Evolutionary conservation across 2,113 vertebrate genomes (phyloP).

Genomic region (Petrocephalus zakoni): DNA sequence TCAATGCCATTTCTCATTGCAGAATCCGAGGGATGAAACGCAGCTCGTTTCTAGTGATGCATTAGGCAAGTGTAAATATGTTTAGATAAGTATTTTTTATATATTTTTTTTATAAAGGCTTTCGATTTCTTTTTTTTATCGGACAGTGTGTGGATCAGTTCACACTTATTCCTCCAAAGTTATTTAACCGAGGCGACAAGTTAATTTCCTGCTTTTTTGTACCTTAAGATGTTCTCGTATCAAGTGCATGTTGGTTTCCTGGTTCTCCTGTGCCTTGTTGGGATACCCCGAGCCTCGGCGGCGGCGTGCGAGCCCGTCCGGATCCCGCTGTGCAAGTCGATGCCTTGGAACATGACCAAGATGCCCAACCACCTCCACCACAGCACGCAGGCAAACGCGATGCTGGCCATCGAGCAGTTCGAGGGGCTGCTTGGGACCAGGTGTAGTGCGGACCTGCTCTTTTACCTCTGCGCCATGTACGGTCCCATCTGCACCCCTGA

Average conservation of each 20-base stretch:
- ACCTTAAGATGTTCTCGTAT: constrained; percentile 45
- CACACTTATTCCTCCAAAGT: neutral
- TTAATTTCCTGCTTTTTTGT: neutral
- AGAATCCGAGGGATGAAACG: neutral
- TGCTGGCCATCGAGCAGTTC: constrained; percentile 96
- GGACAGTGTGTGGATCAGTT: neutral
- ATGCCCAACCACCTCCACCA: constrained; percentile 99
- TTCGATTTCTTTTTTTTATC: neutral
- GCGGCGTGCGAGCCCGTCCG: constrained; percentile 85
- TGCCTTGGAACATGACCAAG: constrained; percentile 99
- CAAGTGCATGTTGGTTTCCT: constrained; percentile 49
- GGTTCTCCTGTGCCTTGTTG: constrained; percentile 53
- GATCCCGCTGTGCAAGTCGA: constrained; percentile 84
- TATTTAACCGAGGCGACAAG: neutral
- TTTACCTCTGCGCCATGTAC: constrained; percentile 98
- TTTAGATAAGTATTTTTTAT: constrained; percentile 14
- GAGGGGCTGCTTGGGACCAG: constrained; percentile 83
- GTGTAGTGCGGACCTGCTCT: constrained; percentile 87
- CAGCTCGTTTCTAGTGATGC: neutral
- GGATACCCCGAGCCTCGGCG: constrained; percentile 49
- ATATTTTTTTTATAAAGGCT: neutral
- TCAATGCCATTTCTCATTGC: neutral
- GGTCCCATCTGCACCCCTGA: constrained; percentile 97
- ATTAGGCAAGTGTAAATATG: constrained; percentile 20
- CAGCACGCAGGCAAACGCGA: constrained; percentile 97